These are phyloP conservation scores for Gulo gulo DNA, from an alignment of 2,113 vertebrate species.

Conservation along the genomic window DNA sequence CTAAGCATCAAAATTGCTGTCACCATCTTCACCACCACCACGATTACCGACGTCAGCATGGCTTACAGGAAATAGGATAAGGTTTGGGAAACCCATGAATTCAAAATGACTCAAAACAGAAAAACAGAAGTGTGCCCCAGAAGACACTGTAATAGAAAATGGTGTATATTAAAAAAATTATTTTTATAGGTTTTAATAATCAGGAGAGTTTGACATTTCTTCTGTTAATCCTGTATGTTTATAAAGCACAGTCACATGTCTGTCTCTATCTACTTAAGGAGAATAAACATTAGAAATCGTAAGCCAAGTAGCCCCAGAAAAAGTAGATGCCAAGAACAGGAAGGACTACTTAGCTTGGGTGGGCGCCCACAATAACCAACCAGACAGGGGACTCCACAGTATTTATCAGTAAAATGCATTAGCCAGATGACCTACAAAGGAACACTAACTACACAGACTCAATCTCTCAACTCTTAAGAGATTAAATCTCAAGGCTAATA, in stretches of 20 bases:
- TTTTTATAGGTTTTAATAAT: not conserved
- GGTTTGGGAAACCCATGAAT: not conserved
- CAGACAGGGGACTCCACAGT: not conserved
- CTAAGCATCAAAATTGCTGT: not conserved
- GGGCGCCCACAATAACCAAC: not conserved
- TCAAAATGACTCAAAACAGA: constrained; percentile 11
- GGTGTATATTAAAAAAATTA: not conserved
- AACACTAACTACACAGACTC: not conserved
- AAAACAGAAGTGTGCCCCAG: not conserved
- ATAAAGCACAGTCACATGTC: not conserved
- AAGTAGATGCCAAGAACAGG: not conserved
- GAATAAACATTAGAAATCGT: not conserved
- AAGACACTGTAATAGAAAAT: not conserved
- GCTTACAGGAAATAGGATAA: not conserved
- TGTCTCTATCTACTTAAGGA: not conserved
- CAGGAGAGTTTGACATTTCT: not conserved
- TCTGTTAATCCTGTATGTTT: not conserved
- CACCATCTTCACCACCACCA: not conserved
- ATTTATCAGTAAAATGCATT: not conserved
- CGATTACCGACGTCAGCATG: not conserved
- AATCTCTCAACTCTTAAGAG: not conserved
- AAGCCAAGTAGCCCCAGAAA: not conserved
- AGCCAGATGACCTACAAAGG: not conserved
- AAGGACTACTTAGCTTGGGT: not conserved
- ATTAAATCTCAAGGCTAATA: constrained; percentile 21